Evolutionary conservation across 2,113 vertebrate genomes (phyloP), one percentile per base, ranked within the genome.

Genomic region (Calypte anna): DNA sequence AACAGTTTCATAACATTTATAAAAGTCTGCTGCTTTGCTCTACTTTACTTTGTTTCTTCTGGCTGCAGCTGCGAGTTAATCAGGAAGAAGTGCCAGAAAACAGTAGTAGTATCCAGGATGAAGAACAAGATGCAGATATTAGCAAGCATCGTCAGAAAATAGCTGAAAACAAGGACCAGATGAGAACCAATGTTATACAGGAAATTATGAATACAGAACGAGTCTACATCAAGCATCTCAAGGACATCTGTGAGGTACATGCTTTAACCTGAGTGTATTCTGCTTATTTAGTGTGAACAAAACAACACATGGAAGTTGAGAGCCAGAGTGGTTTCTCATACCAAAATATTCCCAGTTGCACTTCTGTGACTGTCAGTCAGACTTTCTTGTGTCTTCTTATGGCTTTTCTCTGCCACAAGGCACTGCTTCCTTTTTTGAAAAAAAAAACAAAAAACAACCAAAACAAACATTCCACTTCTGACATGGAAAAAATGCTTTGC

Each of bases 171-270:
- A 98, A 98, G 91, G 98, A 98, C 90, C 99, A 99, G 98, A 99
- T 99, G 99, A 98, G 99, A 97, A 98, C 99, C 76, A 99, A 99
- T 1, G 99, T 99, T 94, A 98, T 99, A 96, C 98, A 98, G 96
- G 99, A 99, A 98, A 99, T 99, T 94, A 98, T 99, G 99, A 99
- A 98, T 82, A 99, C 99, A 1, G 99, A 99, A 89, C 98, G 99
- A 4, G 98, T 99, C 73, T 99, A 99, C 97, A 99, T 99, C 97
- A 99, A 99, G 93, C 99, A 99, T 94, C 98, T 99, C 67, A 99
- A 98, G 96, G 99, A 99, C 97, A 99, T 99, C 97, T 99, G 99
- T 79, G 99, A 99, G 98, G 99, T 99, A 95, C 24, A 21, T 44
- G 54, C 30, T 68, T 90, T 82, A 86, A 68, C 50, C 54, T 62